These are phyloP conservation scores for Cotesia glomerata DNA, from an alignment of 1,140 invertebrate species.

Conservation along the genomic window DNA sequence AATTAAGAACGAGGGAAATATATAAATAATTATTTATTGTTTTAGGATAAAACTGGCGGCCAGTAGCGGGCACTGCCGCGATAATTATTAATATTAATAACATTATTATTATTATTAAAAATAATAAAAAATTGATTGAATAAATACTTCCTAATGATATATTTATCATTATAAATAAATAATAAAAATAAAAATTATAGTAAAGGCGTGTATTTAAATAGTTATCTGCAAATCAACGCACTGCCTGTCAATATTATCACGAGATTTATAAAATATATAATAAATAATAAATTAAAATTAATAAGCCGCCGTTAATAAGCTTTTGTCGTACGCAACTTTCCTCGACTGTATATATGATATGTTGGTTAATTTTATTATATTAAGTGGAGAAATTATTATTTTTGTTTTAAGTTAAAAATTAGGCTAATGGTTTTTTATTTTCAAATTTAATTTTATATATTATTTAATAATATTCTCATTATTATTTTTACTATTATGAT, in stretches of 20 bases:
- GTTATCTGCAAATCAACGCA: slow-evolving; percentile 1
- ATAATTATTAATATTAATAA: slow-evolving; percentile 37
- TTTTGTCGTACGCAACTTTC: slow-evolving; percentile 25
- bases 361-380: slow-evolving; percentile 18
- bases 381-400: slow-evolving; percentile 12
- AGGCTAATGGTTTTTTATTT: background rate
- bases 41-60: slow-evolving; percentile 43
- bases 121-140: background rate
- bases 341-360: slow-evolving; percentile 31
- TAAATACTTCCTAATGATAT: no score
- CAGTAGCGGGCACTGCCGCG: slow-evolving; percentile 54
- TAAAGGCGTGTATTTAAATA: background rate
- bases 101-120: background rate
- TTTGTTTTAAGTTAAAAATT: background rate
- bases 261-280: no score
- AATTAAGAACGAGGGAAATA: slow-evolving; percentile 40
- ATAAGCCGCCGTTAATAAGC: slow-evolving; percentile 3
- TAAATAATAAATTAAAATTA: no score
- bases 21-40: slow-evolving; percentile 64
- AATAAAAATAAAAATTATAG: background rate
- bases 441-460: background rate
- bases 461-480: background rate
- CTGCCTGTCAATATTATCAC: slow-evolving; percentile 17
- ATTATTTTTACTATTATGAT: no score
- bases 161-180: no score